Base-by-base conservation (phyloP, 2,113 vertebrate genomes). In the Lycaon pictus region DNA sequence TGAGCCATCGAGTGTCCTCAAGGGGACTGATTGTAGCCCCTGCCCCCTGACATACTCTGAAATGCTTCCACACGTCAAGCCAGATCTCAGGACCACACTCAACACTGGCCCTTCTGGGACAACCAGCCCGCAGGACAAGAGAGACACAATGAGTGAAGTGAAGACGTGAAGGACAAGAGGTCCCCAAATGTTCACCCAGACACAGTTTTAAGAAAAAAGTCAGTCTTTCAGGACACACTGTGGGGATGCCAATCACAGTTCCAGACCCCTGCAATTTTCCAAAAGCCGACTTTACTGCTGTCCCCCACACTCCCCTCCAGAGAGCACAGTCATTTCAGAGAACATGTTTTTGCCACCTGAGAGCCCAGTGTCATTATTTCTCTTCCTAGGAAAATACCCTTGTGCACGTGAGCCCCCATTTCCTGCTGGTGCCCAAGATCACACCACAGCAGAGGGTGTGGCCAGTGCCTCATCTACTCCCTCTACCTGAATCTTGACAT, bases 381-480 rank as follows among this genome's bases (percentile, higher is more conserved):
- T 15, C 51, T 6, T 16, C 23, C 35, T 23, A 56, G 22, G 19
- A 8, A 0, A 10, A 51, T 1, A 48, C 4, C 48, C 37, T 23
- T 20, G 1, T 4, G 32, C 12, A 23, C 1, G 6, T 0, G 9
- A 35, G 32, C 11, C 16, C 27, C 87, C 27, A 0, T 29, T 55
- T 16, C 56, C 53, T 17, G 35, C 11, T 27, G 67, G 43, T 2
- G 43, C 56, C 7, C 1, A 5, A 15, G 22, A 27, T 3, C 20
- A 11, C 25, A 17, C n/a, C 6, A 11, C 19, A 29, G 51, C 8
- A 0, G 27, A 5, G 27, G 53, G 53, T 0, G 7, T 13, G 37
- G 60, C 81, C 62, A 12, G 48, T 2, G 4, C 27, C 27, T 16
- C 5, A 0, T 3, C 7, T 12, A 7, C 22, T 60, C 29, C 1